phyloP scores from a whole-genome alignment of 1,140 invertebrate species.

The Caligus rogercresseyi region DNA sequence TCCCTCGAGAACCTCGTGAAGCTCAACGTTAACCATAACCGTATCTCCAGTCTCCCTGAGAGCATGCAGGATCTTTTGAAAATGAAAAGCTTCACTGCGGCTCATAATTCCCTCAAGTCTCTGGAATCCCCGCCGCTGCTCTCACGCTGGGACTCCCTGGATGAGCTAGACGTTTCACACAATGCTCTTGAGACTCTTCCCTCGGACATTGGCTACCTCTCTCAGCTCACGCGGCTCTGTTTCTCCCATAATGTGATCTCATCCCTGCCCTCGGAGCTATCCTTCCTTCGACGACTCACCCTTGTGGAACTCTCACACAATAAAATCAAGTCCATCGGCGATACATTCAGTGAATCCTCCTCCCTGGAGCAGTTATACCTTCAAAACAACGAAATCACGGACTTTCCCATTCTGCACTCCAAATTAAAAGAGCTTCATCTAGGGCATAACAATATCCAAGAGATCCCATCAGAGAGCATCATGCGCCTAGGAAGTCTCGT shows the following conservation, averaged over 20 bases:
- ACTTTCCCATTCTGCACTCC: constrained; percentile 31
- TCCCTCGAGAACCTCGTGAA: constrained; percentile 49
- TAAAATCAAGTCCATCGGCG: constrained; percentile 45
- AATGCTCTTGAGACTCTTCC: constrained; percentile 39
- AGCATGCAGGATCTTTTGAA: constrained; percentile 47
- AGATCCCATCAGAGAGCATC: constrained; percentile 28
- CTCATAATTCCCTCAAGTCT: constrained; percentile 43
- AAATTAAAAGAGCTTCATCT: constrained; percentile 52
- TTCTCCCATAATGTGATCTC: constrained; percentile 39
- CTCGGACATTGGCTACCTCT: constrained; percentile 39
- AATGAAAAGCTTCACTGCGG: constrained; percentile 45
- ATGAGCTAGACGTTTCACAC: constrained; percentile 39
- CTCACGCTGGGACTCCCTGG: constrained; percentile 21
- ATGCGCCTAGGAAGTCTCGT: constrained; percentile 26
- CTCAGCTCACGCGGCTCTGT: constrained; percentile 37
- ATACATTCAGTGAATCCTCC: constrained; percentile 51
- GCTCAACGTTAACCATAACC: constrained; percentile 61
- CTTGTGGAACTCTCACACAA: constrained; percentile 58
- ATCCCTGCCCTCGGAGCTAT: constrained; percentile 38
- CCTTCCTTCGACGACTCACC: constrained; percentile 36
- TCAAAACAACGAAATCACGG: constrained; percentile 48
- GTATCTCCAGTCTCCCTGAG: constrained; percentile 41
- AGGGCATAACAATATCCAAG: constrained; percentile 51
- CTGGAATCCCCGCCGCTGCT: constrained; percentile 29
- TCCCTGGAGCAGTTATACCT: constrained; percentile 59